Evolutionary conservation across 1,140 invertebrate species (phyloP).

Genomic region (Ceratina japonica): DNA sequence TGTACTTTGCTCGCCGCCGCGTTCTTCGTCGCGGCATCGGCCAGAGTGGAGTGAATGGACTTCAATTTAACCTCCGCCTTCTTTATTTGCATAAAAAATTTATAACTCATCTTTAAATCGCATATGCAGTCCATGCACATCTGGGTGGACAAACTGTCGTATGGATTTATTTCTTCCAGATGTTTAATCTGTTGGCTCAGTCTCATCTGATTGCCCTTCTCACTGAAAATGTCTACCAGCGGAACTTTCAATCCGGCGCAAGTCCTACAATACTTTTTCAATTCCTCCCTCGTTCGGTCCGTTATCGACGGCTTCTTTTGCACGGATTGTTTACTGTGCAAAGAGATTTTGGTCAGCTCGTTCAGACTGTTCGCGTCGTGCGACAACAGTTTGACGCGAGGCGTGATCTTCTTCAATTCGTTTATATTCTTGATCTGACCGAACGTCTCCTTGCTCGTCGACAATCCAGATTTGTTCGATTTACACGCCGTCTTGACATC

Average conservation of each 20-base stretch:
- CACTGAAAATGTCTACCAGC: constrained; percentile 76
- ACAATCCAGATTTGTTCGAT: constrained; percentile 30
- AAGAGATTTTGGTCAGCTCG: constrained; percentile 64
- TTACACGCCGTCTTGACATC: constrained; percentile 20
- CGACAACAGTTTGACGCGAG: constrained; percentile 69
- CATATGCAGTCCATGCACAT: constrained; percentile 79
- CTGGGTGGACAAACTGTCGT: constrained; percentile 73
- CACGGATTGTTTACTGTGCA: constrained; percentile 39
- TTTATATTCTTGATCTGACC: constrained; percentile 74
- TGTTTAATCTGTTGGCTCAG: constrained; percentile 75
- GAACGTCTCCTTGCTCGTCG: constrained; percentile 60
- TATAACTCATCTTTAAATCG: constrained; percentile 77
- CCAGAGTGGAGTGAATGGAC: constrained; percentile 67
- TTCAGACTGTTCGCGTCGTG: constrained; percentile 66
- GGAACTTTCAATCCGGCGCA: constrained; percentile 76
- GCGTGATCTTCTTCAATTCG: constrained; percentile 75
- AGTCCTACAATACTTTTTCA: constrained; percentile 76
- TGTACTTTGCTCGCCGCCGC: constrained; percentile 16
- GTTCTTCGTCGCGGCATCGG: constrained; percentile 44
- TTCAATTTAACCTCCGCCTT: constrained; percentile 76
- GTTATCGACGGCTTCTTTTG: constrained; percentile 30
- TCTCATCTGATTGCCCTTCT: constrained; percentile 75
- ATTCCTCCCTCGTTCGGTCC: constrained; percentile 59
- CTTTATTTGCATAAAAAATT: constrained; percentile 78
- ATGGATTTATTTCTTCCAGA: constrained; percentile 70